phyloP scores from a whole-genome alignment of 1,140 invertebrate genomes.

The Macrobrachium rosenbergii region DNA sequence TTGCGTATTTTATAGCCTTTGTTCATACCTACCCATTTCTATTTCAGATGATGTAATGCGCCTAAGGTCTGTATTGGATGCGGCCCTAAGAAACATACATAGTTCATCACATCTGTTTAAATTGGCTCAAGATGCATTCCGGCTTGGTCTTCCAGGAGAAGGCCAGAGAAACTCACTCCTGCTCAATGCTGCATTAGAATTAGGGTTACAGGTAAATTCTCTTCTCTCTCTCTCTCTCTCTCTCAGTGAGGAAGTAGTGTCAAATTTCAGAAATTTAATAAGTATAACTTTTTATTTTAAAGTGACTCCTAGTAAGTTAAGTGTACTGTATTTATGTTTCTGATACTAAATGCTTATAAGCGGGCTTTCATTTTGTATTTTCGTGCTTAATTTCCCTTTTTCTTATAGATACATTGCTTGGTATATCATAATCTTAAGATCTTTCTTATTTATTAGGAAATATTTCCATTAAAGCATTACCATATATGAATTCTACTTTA shows the following conservation, averaged over 20 bases:
- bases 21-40: conserved; percentile 11
- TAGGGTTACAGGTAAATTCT: conserved; percentile 80
- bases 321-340: too few relatives aligned
- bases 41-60: conserved; percentile 77
- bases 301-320: too few relatives aligned
- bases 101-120: conserved; percentile 87
- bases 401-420: too few relatives aligned
- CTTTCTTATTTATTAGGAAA: background rate
- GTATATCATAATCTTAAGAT: background rate
- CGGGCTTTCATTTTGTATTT: too few relatives aligned
- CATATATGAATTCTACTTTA: too few relatives aligned
- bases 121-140: conserved; percentile 85
- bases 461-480: background rate
- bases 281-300: background rate
- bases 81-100: conserved; percentile 84
- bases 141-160: conserved; percentile 82
- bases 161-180: conserved; percentile 72
- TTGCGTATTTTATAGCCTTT: background rate
- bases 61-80: conserved; percentile 81
- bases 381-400: too few relatives aligned
- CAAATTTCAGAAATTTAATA: background rate
- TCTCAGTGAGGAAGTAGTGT: too few relatives aligned
- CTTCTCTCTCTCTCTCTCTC: too few relatives aligned
- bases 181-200: conserved; percentile 83
- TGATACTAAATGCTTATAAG: too few relatives aligned